These are phyloP conservation scores for Ernsta delagoae DNA, from an alignment of 2,888 invertebrate species.

Conservation along the genomic window DNA sequence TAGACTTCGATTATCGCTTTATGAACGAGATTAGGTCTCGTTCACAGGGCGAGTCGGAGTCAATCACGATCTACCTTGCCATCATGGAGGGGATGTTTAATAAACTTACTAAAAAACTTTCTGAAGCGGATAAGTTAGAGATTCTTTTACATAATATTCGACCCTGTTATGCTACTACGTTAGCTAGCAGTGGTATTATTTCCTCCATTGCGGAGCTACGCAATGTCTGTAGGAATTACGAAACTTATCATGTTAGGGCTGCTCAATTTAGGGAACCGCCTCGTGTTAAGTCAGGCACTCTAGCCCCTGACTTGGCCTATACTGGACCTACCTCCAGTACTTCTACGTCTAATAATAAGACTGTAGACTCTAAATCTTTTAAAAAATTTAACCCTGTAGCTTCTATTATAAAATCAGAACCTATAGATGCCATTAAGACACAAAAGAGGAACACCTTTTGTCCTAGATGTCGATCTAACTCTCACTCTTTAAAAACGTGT, in stretches of 20 bases:
- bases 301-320: neutral
- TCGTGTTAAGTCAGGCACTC: neutral
- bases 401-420: neutral
- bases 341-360: neutral
- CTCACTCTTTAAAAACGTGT: neutral
- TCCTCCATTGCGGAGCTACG: neutral
- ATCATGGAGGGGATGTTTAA: neutral
- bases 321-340: constrained; percentile 5
- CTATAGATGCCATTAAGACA: neutral
- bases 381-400: neutral
- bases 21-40: neutral
- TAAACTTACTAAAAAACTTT: neutral
- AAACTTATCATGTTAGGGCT: neutral
- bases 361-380: neutral
- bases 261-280: neutral
- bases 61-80: neutral
- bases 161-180: neutral
- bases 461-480: constrained; percentile 1
- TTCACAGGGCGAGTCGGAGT: neutral
- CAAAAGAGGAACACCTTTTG: neutral
- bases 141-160: neutral
- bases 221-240: neutral
- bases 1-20: neutral
- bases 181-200: neutral
- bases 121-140: neutral